A percentile compares a stretch with the other conserved stretches of the same genome.
Conservation (phyloP, 2,797 vertebrate species). For the Aphelocoma californica region DNA sequence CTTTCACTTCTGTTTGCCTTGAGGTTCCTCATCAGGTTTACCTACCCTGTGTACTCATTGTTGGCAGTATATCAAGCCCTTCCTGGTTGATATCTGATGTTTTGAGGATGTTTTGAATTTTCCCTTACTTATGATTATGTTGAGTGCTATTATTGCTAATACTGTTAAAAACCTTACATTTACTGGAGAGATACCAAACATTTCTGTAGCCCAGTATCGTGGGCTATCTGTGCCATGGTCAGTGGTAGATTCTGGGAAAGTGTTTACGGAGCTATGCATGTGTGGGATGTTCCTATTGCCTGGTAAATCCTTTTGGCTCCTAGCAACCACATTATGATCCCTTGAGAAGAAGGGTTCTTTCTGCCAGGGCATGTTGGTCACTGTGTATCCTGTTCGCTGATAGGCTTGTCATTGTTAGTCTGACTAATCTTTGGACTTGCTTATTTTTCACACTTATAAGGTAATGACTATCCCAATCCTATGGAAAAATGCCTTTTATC, state of each 20-base stretch:
- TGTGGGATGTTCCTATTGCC: neutral
- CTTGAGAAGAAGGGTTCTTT: neutral
- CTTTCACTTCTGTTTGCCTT: neutral
- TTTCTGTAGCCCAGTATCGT: accelerated
- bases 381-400: neutral
- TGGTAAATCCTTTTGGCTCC: neutral
- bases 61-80: neutral
- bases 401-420: accelerated
- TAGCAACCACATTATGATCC: neutral
- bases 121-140: accelerated
- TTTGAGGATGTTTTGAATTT: neutral
- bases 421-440: neutral
- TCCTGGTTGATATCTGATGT: neutral
- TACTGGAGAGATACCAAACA: neutral
- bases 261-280: accelerated
- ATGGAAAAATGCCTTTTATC: neutral
- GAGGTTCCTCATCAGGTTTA: neutral
- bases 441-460: accelerated
- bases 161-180: neutral
- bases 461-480: neutral
- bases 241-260: neutral
- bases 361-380: neutral
- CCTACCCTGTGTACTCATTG: no score
- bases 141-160: neutral
- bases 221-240: neutral